Evolutionary conservation across 2,888 invertebrate species (phyloP).

Genomic region (Bibio marci): DNA sequence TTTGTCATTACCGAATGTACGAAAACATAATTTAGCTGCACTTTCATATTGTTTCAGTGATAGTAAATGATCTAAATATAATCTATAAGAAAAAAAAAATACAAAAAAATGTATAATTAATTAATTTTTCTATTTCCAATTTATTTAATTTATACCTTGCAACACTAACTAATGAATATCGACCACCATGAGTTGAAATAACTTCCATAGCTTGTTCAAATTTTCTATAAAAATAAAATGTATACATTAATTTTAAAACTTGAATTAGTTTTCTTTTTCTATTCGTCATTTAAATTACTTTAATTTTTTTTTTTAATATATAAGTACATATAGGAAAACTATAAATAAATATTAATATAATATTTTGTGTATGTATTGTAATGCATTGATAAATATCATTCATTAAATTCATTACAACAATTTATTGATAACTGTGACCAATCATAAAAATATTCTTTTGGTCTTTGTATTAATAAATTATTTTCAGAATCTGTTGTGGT

Average conservation of each 20-base stretch:
- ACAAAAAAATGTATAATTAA: background rate
- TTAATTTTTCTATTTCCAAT: background rate
- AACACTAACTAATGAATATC: constrained; percentile 19
- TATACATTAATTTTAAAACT: background rate
- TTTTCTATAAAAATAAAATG: constrained; percentile 32
- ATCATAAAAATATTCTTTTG: constrained; percentile 25
- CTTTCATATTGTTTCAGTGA: constrained; percentile 51
- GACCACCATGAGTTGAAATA: constrained; percentile 48
- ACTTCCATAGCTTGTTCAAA: constrained; percentile 75
- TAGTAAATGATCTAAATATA: constrained; percentile 71
- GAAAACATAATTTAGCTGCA: constrained; percentile 72
- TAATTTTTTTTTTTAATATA: too few species aligned
- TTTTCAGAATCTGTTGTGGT: constrained; percentile 14
- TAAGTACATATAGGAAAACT: background rate
- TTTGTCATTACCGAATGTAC: constrained; percentile 68
- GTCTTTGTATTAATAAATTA: constrained; percentile 13
- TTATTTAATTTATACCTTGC: constrained; percentile 18
- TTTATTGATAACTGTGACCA: constrained; percentile 24
- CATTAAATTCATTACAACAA: constrained; percentile 20
- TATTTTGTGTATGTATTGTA: too few species aligned
- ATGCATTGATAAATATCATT: too few species aligned
- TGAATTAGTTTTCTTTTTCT: too few species aligned
- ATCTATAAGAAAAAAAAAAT: constrained; percentile 16
- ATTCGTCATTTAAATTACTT: too few species aligned
- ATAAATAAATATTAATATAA: too few species aligned